A percentile compares a stretch with the other conserved stretches of the same genome.
These are phyloP conservation scores for Setophaga coronata DNA, from an alignment of 2,113 vertebrate genomes.

Conservation along the genomic window DNA sequence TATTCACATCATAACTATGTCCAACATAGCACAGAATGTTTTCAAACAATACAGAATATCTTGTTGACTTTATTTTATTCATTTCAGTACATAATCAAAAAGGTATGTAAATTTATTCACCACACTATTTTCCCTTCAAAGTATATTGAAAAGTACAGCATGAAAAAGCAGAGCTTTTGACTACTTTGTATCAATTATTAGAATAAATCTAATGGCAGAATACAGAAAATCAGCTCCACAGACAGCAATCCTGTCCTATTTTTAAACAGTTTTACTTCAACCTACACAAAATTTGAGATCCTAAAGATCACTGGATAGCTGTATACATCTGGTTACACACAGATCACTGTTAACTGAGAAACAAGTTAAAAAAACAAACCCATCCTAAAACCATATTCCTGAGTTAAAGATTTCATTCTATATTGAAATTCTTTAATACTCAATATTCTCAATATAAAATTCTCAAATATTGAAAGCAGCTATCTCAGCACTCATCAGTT, in stretches of 20 bases:
- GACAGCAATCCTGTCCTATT: not conserved
- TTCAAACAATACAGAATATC: not conserved
- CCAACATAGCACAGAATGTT: constrained; percentile 7
- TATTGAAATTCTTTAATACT: not conserved
- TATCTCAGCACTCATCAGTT: not conserved
- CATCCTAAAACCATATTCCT: not conserved
- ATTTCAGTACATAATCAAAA: not conserved
- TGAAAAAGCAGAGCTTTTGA: not conserved
- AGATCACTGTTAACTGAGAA: not conserved
- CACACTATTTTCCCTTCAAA: not conserved
- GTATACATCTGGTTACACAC: not conserved
- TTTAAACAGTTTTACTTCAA: not conserved
- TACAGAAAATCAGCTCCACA: not conserved
- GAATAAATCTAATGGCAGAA: not conserved
- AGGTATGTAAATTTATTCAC: not conserved
- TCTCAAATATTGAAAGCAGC: not conserved
- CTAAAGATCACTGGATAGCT: not conserved
- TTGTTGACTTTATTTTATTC: not conserved
- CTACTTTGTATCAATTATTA: not conserved
- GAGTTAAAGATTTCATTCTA: not conserved
- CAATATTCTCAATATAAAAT: not conserved
- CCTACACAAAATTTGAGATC: not conserved
- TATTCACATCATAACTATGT: not conserved
- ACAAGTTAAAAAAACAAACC: not conserved
- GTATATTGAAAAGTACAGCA: not conserved